Evolutionary conservation across 2,888 invertebrate species (phyloP).

Genomic region (Limnephilus rhombicus): DNA sequence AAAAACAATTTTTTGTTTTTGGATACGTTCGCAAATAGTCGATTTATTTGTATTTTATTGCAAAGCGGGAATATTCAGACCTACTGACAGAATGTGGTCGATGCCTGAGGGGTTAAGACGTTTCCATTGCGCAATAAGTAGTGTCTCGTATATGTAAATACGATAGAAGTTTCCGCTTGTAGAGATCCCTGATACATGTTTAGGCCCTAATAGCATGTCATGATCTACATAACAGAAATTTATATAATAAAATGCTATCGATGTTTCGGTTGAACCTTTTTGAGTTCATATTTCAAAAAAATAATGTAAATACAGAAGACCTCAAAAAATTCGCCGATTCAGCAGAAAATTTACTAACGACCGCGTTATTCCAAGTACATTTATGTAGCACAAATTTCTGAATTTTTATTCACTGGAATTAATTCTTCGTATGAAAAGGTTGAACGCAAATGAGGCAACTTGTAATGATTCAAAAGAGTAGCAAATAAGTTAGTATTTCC

Average conservation of each 20-base stretch:
- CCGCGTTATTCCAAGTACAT: background rate
- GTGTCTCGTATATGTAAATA: too few species aligned
- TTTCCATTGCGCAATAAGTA: too few species aligned
- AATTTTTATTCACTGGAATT: background rate
- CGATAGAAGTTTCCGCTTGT: too few species aligned
- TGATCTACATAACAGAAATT: too few species aligned
- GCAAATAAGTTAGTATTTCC: constrained; percentile 18
- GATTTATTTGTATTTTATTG: too few species aligned
- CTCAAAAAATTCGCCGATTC: background rate
- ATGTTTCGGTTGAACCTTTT: background rate
- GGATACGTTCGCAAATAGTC: too few species aligned
- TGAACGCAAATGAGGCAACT: background rate
- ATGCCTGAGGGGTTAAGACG: too few species aligned
- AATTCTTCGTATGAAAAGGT: background rate
- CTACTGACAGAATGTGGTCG: too few species aligned
- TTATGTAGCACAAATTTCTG: background rate
- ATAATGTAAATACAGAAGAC: background rate
- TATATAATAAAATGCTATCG: background rate
- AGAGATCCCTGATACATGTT: too few species aligned
- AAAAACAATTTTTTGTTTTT: too few species aligned
- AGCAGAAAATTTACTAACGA: background rate
- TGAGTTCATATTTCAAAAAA: background rate
- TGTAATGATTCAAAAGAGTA: background rate
- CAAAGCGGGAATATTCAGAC: too few species aligned
- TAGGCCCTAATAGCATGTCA: too few species aligned